Percentiles rank a stretch among this genome's conserved stretches.
phyloP scores from a whole-genome alignment of 2,113 vertebrate genomes.

The Cochlearius cochlearius region DNA sequence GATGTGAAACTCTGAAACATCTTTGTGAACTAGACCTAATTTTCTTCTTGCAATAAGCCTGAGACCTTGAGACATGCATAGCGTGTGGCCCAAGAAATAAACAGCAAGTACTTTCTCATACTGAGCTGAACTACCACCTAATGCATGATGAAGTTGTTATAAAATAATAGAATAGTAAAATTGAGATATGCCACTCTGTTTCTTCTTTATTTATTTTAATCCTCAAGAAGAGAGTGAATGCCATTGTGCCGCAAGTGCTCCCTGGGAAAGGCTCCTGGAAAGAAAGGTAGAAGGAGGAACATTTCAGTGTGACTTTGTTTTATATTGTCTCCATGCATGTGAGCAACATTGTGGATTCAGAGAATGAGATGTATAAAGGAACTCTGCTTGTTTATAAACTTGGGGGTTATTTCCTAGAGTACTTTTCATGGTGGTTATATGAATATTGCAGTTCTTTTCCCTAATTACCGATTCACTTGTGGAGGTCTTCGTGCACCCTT shows the following conservation, averaged over 20 bases:
- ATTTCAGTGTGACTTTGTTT: background rate
- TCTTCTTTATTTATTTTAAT: background rate
- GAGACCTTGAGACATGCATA: background rate
- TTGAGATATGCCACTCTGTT: background rate
- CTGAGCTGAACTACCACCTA: background rate
- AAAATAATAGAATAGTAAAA: background rate
- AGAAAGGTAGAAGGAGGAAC: background rate
- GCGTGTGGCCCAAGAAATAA: background rate
- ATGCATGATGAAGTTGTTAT: background rate
- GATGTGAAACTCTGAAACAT: background rate
- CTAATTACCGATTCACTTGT: background rate
- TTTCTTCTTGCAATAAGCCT: background rate
- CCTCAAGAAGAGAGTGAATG: background rate
- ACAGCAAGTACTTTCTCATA: rapidly evolving
- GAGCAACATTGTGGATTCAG: background rate
- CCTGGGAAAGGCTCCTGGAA: background rate
- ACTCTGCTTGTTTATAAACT: background rate
- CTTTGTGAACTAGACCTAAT: background rate
- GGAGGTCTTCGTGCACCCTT: background rate
- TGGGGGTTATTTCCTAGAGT: background rate
- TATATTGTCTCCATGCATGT: background rate
- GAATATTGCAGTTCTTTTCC: background rate
- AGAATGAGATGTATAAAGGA: background rate
- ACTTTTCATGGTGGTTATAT: background rate
- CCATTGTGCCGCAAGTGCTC: background rate